Conservation (phyloP, 2,888 invertebrate species). For the Daptonema setosum region DNA sequence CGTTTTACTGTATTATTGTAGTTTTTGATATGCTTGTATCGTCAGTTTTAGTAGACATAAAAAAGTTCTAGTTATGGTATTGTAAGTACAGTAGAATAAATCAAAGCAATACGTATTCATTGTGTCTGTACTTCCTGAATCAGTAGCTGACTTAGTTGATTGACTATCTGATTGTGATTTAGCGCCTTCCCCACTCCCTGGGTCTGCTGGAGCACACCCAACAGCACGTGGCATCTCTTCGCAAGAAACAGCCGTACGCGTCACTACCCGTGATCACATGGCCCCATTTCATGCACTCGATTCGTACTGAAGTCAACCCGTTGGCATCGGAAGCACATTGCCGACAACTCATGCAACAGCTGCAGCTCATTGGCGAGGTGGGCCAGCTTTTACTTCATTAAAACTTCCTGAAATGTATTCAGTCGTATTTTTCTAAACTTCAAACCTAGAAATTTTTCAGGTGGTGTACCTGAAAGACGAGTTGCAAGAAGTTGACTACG, state of each 20-base stretch:
- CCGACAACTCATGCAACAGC: constrained; percentile 40
- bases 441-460: constrained; percentile 24
- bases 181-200: constrained; percentile 37
- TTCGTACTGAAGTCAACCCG: constrained; percentile 40
- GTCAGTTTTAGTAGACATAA: too few species aligned
- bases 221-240: constrained; percentile 31
- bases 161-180: too few species aligned
- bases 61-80: too few species aligned
- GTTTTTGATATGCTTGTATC: too few species aligned
- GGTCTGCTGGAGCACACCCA: constrained; percentile 40
- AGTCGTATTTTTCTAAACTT: not conserved
- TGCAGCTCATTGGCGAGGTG: constrained; percentile 45
- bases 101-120: too few species aligned
- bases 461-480: constrained; percentile 40
- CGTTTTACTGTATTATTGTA: too few species aligned
- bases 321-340: constrained; percentile 44
- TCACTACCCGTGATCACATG: constrained; percentile 41
- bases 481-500: constrained; percentile 36
- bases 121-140: too few species aligned
- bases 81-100: too few species aligned
- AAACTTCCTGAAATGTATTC: not conserved
- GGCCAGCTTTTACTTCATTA: not conserved
- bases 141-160: too few species aligned
- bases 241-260: constrained; percentile 28
- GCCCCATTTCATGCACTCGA: constrained; percentile 38